phyloP scores from a whole-genome alignment of 2,113 vertebrate genomes.

The Rhabdornis inornatus region DNA sequence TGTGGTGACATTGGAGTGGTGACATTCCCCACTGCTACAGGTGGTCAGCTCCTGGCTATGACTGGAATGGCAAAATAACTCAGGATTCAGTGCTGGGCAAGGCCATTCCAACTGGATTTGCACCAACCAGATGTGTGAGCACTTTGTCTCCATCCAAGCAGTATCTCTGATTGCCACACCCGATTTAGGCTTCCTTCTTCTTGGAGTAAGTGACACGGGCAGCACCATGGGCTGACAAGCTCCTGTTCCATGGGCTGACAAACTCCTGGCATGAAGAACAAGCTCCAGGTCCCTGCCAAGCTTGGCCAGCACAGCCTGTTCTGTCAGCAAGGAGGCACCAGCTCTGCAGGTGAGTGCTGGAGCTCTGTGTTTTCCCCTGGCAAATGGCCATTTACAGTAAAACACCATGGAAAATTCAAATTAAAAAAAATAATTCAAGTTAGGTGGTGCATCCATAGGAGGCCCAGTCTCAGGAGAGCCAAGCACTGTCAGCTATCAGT shows the following conservation, averaged over 20 bases:
- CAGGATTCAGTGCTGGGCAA: neutral
- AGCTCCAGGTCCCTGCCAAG: neutral
- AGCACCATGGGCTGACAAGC: rapidly evolving
- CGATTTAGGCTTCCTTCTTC: neutral
- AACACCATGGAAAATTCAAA: neutral
- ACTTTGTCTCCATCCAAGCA: neutral
- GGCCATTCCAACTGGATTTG: rapidly evolving
- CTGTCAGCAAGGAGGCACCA: neutral
- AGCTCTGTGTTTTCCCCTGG: too few species aligned
- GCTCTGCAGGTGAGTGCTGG: neutral
- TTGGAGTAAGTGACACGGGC: rapidly evolving
- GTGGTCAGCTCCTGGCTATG: neutral
- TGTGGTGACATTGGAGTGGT: neutral
- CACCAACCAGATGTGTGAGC: rapidly evolving
- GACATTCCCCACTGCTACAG: rapidly evolving
- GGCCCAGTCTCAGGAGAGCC: rapidly evolving
- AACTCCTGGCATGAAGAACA: neutral
- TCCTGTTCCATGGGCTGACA: neutral
- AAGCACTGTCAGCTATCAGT: rapidly evolving
- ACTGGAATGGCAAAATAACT: neutral
- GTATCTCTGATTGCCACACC: neutral
- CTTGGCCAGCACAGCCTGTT: neutral
- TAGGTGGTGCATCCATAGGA: neutral
- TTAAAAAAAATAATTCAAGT: neutral
- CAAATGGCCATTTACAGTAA: neutral